Evolutionary conservation across 1,140 invertebrate genomes (phyloP).

Genomic region (Wasmannia auropunctata): DNA sequence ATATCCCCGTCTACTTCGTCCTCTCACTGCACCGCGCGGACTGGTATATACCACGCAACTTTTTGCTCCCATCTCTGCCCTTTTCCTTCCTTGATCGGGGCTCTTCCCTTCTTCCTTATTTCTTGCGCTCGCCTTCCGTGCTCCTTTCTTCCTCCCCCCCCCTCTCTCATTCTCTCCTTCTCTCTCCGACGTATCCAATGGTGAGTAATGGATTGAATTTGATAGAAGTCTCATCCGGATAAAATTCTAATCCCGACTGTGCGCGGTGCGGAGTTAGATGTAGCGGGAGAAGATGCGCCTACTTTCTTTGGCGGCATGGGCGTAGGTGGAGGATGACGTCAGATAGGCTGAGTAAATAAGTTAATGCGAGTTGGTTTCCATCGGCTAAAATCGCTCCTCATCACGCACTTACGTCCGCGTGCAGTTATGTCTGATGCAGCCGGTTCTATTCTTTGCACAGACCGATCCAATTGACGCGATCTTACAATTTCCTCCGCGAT

Average conservation of each 20-base stretch:
- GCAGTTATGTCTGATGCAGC: not conserved
- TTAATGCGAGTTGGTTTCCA: conserved; percentile 19
- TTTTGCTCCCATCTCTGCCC: conserved; percentile 53
- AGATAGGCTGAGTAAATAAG: conserved; percentile 46
- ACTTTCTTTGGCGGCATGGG: conserved; percentile 26
- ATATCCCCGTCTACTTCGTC: conserved; percentile 42
- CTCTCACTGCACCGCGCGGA: conserved; percentile 38
- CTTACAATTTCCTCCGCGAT: not conserved
- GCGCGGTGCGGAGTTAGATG: not conserved
- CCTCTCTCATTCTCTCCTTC: not conserved
- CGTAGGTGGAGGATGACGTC: conserved; percentile 50
- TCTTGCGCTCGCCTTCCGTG: conserved; percentile 6
- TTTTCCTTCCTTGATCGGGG: conserved; percentile 44
- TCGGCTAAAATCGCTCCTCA: not conserved
- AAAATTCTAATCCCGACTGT: conserved; percentile 41
- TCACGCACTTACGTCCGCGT: not conserved
- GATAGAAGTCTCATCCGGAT: conserved; percentile 48
- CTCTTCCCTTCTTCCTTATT: conserved; percentile 49
- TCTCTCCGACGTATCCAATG: conserved; percentile 19
- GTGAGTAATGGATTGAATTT: conserved; percentile 60
- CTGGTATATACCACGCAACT: conserved; percentile 39
- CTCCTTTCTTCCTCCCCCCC: not conserved
- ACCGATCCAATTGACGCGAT: not conserved
- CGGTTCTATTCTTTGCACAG: not conserved
- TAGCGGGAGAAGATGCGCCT: conserved; percentile 14